These are phyloP conservation scores for Coccyzus lansbergi DNA, from an alignment of 2,797 vertebrate species.

Conservation along the genomic window DNA sequence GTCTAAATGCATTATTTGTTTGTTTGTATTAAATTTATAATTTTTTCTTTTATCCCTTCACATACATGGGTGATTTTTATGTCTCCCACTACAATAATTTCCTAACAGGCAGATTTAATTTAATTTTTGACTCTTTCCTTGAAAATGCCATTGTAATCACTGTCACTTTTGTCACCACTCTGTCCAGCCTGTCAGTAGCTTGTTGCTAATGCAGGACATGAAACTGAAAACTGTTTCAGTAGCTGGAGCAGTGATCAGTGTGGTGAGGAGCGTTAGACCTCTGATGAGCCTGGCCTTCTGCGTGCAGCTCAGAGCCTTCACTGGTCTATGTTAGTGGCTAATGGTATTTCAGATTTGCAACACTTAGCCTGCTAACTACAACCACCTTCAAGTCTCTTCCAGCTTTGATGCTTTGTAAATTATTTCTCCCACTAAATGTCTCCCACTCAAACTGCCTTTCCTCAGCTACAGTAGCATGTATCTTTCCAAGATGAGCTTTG, in stretches of 20 bases:
- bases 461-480: not conserved
- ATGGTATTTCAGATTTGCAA: not conserved
- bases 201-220: not conserved
- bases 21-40: not conserved
- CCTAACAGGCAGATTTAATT: not conserved
- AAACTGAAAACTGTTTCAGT: accelerated
- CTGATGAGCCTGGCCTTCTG: not conserved
- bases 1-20: not conserved
- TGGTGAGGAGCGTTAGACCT: not conserved
- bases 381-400: not conserved
- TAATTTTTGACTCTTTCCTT: not conserved
- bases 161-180: not conserved
- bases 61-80: not conserved
- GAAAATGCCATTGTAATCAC: not conserved
- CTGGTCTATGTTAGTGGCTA: accelerated
- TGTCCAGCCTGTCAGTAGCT: not conserved
- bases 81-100: not conserved
- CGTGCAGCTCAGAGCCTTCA: not conserved
- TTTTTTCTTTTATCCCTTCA: not conserved
- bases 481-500: not conserved
- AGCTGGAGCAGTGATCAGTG: not conserved
- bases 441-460: not conserved
- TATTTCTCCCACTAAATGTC: not conserved
- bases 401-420: not conserved
- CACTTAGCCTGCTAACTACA: not conserved